Conservation (phyloP, 1,140 invertebrate genomes). For the Diorhabda carinulata region DNA sequence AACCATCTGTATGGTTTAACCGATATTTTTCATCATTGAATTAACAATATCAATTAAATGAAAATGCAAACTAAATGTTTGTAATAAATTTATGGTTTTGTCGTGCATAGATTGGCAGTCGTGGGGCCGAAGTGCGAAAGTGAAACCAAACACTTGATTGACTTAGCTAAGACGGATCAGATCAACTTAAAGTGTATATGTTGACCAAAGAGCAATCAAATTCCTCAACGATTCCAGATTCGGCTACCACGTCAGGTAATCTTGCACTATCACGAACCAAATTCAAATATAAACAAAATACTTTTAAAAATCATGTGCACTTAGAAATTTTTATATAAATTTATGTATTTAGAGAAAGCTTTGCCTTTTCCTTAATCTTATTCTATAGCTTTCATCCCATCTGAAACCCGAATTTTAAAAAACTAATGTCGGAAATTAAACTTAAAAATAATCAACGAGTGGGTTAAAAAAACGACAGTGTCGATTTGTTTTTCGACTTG, state of each 20-base stretch:
- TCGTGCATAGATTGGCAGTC: constrained; percentile 42
- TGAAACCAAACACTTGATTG: too few species aligned
- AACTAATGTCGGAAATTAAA: constrained; percentile 28
- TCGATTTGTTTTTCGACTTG: constrained; percentile 9
- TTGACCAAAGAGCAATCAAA: constrained; percentile 10
- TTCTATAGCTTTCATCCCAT: constrained; percentile 45
- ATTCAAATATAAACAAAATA: constrained; percentile 31
- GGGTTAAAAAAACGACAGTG: constrained; percentile 36
- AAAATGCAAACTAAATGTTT: constrained; percentile 37
- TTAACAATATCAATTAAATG: constrained; percentile 20
- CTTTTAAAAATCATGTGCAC: constrained; percentile 23
- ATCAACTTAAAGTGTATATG: constrained; percentile 19
- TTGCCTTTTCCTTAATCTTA: constrained; percentile 41
- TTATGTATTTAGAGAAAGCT: constrained; percentile 31
- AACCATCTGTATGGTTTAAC: too few species aligned
- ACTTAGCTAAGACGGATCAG: constrained; percentile 1
- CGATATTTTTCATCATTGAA: not conserved
- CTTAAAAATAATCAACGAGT: constrained; percentile 22
- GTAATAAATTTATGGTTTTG: constrained; percentile 40
- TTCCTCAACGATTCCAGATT: constrained; percentile 18
- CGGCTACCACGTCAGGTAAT: constrained; percentile 39
- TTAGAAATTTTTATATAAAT: constrained; percentile 26
- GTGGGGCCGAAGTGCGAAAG: constrained; percentile 25
- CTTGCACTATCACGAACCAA: constrained; percentile 41
- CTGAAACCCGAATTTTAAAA: constrained; percentile 37